Base-by-base conservation (phyloP, 1,140 invertebrate species). In the Thrips palmi region DNA sequence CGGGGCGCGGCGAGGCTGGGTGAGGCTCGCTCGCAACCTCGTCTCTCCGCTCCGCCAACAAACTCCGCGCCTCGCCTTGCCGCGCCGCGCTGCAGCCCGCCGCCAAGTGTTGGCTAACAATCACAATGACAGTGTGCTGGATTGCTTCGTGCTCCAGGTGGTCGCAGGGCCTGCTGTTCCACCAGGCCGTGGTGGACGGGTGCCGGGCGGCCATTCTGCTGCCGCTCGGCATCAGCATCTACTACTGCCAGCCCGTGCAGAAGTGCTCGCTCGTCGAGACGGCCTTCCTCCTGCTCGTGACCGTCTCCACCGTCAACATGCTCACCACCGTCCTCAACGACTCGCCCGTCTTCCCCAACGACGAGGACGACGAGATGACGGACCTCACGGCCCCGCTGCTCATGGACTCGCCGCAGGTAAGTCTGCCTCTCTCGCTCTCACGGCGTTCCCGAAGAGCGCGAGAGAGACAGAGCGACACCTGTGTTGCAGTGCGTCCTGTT, bases 401-500 rank as follows among this genome's bases (percentile, higher is more conserved):
- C 29, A 73, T 79, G 70, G 79, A 84, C 53, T 78, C 74, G 28
- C 78, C 78, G 0, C 70, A n/a, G n/a, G n/a, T n/a, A n/a, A n/a
- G n/a, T n/a, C n/a, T n/a, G n/a, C n/a, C n/a, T n/a, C n/a, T n/a
- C n/a, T n/a, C n/a, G n/a, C n/a, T n/a, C n/a, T n/a, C n/a, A n/a
- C n/a, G n/a, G n/a, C n/a, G n/a, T n/a, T n/a, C n/a, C n/a, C n/a
- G n/a, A n/a, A n/a, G n/a, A n/a, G n/a, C n/a, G n/a, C n/a, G n/a
- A n/a, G n/a, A n/a, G n/a, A n/a, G n/a, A n/a, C n/a, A n/a, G n/a
- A n/a, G n/a, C n/a, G n/a, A n/a, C n/a, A n/a, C n/a, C n/a, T n/a
- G n/a, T n/a, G n/a, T n/a, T n/a, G n/a, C 74, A 86, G 65, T 92
- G 85, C 57, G 81, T 89, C 4, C 65, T 87, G 17, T 92, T 89